Evolutionary conservation across 2,888 invertebrate genomes (phyloP), one percentile per base, ranked within the genome.

Genomic region (Eupithecia abbreviata): DNA sequence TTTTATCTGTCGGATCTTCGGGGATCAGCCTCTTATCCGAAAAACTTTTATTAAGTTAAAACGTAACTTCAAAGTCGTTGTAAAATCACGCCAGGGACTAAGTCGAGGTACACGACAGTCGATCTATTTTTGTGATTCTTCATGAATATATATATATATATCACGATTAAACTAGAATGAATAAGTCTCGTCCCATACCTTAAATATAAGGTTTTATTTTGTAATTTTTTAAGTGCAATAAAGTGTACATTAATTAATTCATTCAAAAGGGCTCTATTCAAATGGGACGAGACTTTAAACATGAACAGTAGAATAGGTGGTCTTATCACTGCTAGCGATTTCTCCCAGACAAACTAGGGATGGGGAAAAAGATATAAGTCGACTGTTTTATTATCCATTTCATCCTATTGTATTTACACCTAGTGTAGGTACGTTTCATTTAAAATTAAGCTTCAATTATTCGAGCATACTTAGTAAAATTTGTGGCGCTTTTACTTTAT

Each of bases 41-140:
- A 78, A 79, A 79, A 81, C 72, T 82, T 81, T 82, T 81, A 80
- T 81, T 77, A 80, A 80, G 80, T 82, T 80, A 79, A 80, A 82
- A 80, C 78, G 76, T 80, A 77, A 68, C 76, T 79, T 58, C 72
- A 69, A 74, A 77, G 72, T 73, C 72, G 72, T 76, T 81, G 79
- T 79, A 74, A 75, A 75, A 76, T 79, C 72, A 30, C 51, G 71
- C 73, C 70, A 72, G 75, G 45, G 18, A 68, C 43, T 43, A 30
- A 62, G 10, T 30, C 9, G 18, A 58, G 51, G 62, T 62, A 30
- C 30, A 30, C 9, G 62, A 12, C 62, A 42, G n/a, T 45, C n/a
- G 9, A 68, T 68, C 45, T 18, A n/a, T 3, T 68, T 68, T 45
- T 4, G 43, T 68, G 4, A 62, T 62, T 62, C 18, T 18, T 58